phyloP scores from a whole-genome alignment of 2,797 vertebrate species.

The Ambastaia sidthimunki region DNA sequence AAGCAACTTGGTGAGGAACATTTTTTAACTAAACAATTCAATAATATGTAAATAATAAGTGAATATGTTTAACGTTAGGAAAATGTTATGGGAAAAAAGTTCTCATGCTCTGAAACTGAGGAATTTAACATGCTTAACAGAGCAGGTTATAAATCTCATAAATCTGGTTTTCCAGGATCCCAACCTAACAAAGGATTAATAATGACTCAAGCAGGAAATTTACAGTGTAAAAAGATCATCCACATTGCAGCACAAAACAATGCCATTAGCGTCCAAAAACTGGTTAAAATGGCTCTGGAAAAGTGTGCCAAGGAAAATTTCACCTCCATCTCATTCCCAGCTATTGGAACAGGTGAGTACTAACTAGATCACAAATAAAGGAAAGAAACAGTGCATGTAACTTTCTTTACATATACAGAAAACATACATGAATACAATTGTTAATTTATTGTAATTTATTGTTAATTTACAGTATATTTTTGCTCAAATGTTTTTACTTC shows the following conservation, averaged over 20 bases:
- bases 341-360: slow-evolving; percentile 77
- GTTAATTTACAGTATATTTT: no score
- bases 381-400: neutral
- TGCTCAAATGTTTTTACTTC: no score
- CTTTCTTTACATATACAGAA: no score
- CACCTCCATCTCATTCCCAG: slow-evolving; percentile 74
- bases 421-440: no score
- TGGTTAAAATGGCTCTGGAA: slow-evolving; percentile 64
- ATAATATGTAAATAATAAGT: neutral
- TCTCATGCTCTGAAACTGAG: neutral
- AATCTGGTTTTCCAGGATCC: slow-evolving; percentile 58
- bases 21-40: neutral
- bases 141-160: neutral
- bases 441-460: no score
- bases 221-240: slow-evolving; percentile 77
- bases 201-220: slow-evolving; percentile 75
- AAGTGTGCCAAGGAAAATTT: slow-evolving; percentile 62
- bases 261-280: slow-evolving; percentile 49
- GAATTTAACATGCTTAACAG: neutral
- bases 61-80: no score
- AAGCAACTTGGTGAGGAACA: slow-evolving; percentile 64
- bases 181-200: slow-evolving; percentile 65
- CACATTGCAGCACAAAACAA: slow-evolving; percentile 67
- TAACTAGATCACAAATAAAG: no score
- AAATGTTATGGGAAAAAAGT: no score